Evolutionary conservation across 2,113 vertebrate species (phyloP), one percentile per base, ranked within the genome.

Genomic region (Chionis minor): DNA sequence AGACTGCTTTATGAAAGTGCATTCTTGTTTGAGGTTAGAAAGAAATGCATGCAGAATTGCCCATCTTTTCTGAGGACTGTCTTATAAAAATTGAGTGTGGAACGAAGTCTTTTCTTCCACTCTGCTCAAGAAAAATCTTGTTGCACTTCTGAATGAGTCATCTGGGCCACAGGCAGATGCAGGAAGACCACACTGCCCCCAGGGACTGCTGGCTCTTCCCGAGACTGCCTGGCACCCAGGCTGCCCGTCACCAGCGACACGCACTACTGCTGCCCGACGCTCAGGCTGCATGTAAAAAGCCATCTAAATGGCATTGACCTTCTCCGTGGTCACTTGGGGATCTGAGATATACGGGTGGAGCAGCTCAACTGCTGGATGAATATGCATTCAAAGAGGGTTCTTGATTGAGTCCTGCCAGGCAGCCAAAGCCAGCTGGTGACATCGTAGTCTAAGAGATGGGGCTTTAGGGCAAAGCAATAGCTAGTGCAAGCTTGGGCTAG

Each of bases 191-290:
- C 42, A 3, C 14, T 51, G 32, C 40, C 3, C 77, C n/a, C 28
- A 5, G 81, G 56, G 55, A 6, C 49, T 44, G 44, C 0, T 0
- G 45, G 35, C 10, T 49, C 24, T 51, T 91, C 11, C 70, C 0
- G 1, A 88, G 82, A 67, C 87, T 92, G 92, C 78, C 88, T 79
- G 84, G 92, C 92, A 91, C 87, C 90, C 74, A 38, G 77, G 8
- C 52, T 88, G 85, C 74, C 73, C 73, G 18, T 16, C 40, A 33
- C 49, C 59, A 83, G 22, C 2, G 1, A 49, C 66, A 21, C 14
- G 54, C 1, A 0, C 54, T 56, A 10, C 70, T 33, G 54, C 67
- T 63, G 47, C 44, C 91, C 14, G 13, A 6, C 9, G 2, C 66
- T 35, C 84, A 20, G 30, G 27, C 49, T 83, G 85, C 61, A 20